These are phyloP conservation scores for Caenorhabditis remanei DNA, from an alignment of 1,140 invertebrate species.

Conservation along the genomic window DNA sequence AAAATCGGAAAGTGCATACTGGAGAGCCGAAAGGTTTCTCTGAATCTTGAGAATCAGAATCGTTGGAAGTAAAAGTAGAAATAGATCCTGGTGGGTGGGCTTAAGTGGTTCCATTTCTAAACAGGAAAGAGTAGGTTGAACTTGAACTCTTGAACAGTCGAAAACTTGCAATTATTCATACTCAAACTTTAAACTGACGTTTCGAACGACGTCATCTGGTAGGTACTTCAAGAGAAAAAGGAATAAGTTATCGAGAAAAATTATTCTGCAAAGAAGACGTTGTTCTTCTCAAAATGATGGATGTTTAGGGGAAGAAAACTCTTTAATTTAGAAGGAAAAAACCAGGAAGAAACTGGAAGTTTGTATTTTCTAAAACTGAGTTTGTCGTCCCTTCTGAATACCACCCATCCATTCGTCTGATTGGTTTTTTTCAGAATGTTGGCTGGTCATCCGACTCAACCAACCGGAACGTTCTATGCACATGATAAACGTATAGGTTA, in stretches of 20 bases:
- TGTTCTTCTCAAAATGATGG: not conserved
- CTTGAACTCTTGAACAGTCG: slow-evolving; percentile 23
- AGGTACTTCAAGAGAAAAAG: not conserved
- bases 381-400: not conserved
- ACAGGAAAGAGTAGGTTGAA: not conserved
- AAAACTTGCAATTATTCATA: not conserved
- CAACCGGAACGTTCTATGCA: slow-evolving; percentile 23
- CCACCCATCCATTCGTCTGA: slow-evolving; percentile 30
- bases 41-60: not conserved
- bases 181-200: slow-evolving; percentile 23
- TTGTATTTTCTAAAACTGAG: slow-evolving; percentile 7
- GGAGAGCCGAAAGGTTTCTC: not conserved
- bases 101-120: slow-evolving; percentile 33
- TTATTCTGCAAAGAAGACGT: not conserved
- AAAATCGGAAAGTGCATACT: not conserved
- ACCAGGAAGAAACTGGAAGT: not conserved
- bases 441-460: slow-evolving; percentile 7
- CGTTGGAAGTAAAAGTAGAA: not conserved
- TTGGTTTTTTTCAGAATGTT: slow-evolving; percentile 14
- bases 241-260: not conserved
- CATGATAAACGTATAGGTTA: not conserved
- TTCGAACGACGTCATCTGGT: not conserved
- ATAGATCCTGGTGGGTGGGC: not conserved
- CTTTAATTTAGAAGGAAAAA: not conserved
- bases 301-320: not conserved